A percentile compares a stretch with the other conserved stretches of the same genome.
Evolutionary conservation across 2,113 vertebrate genomes (phyloP).

Genomic region (Sialia sialis): DNA sequence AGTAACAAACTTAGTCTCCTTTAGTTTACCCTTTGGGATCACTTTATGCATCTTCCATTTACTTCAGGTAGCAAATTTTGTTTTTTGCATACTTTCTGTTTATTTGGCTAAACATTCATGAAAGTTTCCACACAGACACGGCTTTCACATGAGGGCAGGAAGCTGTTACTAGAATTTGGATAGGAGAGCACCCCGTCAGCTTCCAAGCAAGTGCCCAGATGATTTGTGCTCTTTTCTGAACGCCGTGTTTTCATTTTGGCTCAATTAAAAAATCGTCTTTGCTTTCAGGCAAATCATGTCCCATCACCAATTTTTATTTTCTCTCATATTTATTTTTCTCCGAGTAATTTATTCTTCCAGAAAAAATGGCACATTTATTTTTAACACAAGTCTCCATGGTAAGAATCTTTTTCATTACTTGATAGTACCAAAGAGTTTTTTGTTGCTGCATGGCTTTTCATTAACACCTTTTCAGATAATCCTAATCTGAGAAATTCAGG

Average conservation of each 20-base stretch:
- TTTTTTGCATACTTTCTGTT: neutral
- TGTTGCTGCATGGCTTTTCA: neutral
- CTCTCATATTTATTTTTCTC: neutral
- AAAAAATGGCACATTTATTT: neutral
- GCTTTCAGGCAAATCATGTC: neutral
- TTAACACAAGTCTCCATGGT: neutral
- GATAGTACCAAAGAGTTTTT: neutral
- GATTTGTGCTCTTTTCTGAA: neutral
- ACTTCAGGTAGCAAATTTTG: neutral
- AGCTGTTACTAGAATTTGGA: neutral
- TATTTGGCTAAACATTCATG: neutral
- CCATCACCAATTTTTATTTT: neutral
- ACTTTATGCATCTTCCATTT: neutral
- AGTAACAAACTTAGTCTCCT: neutral
- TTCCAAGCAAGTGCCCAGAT: neutral
- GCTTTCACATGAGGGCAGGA: accelerated
- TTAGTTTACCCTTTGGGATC: neutral
- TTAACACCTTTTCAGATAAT: neutral
- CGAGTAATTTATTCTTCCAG: neutral
- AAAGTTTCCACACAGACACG: neutral
- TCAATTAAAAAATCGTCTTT: neutral
- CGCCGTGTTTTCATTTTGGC: accelerated
- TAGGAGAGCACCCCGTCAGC: neutral
- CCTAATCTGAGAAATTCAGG: neutral
- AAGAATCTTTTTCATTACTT: neutral